phyloP scores from a whole-genome alignment of 1,140 invertebrate genomes.

The Drosophila sturtevanti region DNA sequence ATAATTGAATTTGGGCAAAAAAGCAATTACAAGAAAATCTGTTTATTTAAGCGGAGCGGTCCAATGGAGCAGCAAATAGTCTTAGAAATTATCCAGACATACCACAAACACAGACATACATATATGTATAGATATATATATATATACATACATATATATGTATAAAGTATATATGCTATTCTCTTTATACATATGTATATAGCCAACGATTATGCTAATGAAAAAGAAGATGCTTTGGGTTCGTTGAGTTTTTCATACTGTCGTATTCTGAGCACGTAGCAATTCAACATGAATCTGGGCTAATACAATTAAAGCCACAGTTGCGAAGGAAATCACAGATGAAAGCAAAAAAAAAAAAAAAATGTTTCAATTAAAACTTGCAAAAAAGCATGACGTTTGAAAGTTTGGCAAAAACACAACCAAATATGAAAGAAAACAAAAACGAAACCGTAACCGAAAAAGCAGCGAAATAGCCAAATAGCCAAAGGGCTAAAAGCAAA shows the following conservation, averaged over 20 bases:
- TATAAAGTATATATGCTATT: no score
- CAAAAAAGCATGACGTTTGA: constrained; percentile 14
- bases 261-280: constrained; percentile 55
- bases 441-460: neutral
- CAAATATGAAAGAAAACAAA: neutral
- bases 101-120: neutral
- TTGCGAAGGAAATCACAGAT: constrained; percentile 2
- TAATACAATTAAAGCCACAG: constrained; percentile 65
- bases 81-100: constrained; percentile 19
- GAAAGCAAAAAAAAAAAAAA: constrained; percentile 12
- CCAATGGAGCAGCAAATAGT: constrained; percentile 34
- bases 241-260: neutral
- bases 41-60: constrained; percentile 65
- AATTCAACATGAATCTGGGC: constrained; percentile 41
- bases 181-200: no score
- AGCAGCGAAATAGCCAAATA: neutral
- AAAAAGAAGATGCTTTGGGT: constrained; percentile 52
- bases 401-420: neutral
- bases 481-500: constrained; percentile 7
- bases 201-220: constrained; percentile 69
- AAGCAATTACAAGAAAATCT: constrained; percentile 72
- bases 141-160: neutral
- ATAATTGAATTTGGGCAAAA: constrained; percentile 68
- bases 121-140: neutral
- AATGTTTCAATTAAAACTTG: constrained; percentile 72